Conservation (phyloP, 2,888 invertebrate species). For the Dioctria linearis region DNA sequence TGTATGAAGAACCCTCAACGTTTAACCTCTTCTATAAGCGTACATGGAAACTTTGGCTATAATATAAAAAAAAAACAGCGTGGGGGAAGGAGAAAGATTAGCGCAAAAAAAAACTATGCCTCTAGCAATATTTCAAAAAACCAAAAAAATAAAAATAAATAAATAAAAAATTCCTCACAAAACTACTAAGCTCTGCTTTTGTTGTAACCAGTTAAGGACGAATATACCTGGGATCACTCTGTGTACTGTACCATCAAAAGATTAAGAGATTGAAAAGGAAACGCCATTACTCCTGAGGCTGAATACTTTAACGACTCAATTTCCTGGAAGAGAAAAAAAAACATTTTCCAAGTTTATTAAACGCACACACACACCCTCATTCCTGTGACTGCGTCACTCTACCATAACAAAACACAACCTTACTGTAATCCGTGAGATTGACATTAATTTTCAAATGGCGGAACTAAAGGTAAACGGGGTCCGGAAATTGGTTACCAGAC, state of each 20-base stretch:
- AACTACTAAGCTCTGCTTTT: conserved; percentile 5
- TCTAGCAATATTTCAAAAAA: conserved; percentile 11
- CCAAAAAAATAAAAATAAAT: not conserved
- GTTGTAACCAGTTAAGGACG: not conserved
- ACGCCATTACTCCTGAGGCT: conserved; percentile 24
- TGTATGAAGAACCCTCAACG: no score
- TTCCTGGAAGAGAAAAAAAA: conserved; percentile 42
- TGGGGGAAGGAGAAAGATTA: no score
- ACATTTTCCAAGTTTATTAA: conserved; percentile 34
- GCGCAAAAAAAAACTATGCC: not conserved
- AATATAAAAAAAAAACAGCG: no score
- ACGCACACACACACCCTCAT: not conserved
- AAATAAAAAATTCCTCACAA: conserved; percentile 36
- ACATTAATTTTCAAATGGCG: conserved; percentile 49
- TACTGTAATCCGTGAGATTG: conserved; percentile 44
- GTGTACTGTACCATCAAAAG: conserved; percentile 41
- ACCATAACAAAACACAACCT: not conserved
- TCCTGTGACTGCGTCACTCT: not conserved
- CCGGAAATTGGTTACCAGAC: conserved; percentile 45
- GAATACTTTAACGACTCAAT: conserved; percentile 49
- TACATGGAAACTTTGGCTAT: no score
- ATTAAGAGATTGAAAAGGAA: conserved; percentile 48
- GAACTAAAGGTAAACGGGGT: conserved; percentile 45
- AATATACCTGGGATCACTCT: conserved; percentile 1
- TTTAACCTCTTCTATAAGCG: no score